Base-by-base conservation (phyloP, 2,113 vertebrate genomes). In the Heterotilapia buettikoferi region DNA sequence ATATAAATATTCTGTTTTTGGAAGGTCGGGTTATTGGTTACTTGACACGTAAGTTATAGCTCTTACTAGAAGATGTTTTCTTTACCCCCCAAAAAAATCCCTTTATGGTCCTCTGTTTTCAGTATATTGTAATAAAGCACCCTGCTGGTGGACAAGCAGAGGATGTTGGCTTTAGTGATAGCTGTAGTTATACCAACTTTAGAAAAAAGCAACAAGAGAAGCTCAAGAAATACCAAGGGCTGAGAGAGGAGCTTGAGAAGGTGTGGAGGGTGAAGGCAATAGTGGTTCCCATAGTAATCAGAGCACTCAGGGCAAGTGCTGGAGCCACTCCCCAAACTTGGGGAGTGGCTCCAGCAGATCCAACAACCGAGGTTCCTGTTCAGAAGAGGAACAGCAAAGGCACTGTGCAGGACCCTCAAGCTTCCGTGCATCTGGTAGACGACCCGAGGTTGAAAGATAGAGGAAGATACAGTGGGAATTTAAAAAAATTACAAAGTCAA, bases 11-110 rank as follows among this genome's bases (percentile, higher is more conserved):
- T 76, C 24, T 12, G 40, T 0, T 47, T 73, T 47, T 76, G 68
- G 40, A 47, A 47, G 6, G 0, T 76, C 6, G 0, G 1, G 21
- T 45, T 45, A 73, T 76, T 76, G 4, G 43, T 76, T 76, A 47
- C 24, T 76, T 76, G 40, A 18, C 43, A 47, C 0, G 0, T 43
- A 45, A 73, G 40, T 73, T 4, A 73, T 7, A 73, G 2, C 8
- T 45, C 1, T 3, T 10, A 45, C 5, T 26, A 26, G 12, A 76
- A 76, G 38, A 45, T 26, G 38, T 21, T 73, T 73, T 45, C 21
- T 45, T 45, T 43, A 3, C 12, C 38, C 13, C 11, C 19, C 7
- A 1, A 5, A 4, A 43, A 73, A 45, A 45, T 10, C 13, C 13
- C 68, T 73, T 18, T 26, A 45, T 10, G 13, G 13, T 26, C 8